These are phyloP conservation scores for Marmota flaviventris DNA, from an alignment of 2,113 vertebrate genomes.

Conservation along the genomic window DNA sequence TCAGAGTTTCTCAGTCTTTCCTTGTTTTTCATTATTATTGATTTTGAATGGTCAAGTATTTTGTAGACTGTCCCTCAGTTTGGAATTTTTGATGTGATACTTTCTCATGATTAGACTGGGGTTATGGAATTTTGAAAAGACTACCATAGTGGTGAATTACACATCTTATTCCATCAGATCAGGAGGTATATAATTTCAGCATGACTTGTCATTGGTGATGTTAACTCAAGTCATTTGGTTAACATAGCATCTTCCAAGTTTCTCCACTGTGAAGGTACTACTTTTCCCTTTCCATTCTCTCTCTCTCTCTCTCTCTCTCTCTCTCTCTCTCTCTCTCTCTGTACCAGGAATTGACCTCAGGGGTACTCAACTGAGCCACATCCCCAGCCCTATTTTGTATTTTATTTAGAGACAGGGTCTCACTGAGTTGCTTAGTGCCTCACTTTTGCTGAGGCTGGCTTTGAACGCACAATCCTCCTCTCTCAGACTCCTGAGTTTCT, in stretches of 20 bases:
- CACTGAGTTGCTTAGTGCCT: too few species aligned
- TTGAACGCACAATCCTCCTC: too few species aligned
- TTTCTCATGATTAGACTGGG: slow-evolving; percentile 19
- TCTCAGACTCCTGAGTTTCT: too few species aligned
- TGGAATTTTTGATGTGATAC: not conserved
- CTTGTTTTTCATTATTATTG: not conserved
- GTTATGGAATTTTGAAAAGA: not conserved
- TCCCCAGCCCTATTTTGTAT: too few species aligned
- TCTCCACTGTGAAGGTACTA: not conserved
- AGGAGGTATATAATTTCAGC: not conserved
- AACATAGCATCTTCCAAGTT: not conserved
- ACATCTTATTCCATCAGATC: not conserved
- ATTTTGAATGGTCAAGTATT: slow-evolving; percentile 28
- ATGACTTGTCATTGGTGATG: not conserved
- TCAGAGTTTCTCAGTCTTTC: not conserved
- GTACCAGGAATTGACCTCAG: too few species aligned
- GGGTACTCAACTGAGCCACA: too few species aligned
- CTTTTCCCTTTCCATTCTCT: not conserved
- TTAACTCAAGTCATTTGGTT: slow-evolving; percentile 3
- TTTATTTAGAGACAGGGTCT: too few species aligned
- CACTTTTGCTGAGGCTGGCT: too few species aligned
- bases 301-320: too few species aligned
- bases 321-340: too few species aligned
- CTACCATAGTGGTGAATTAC: not conserved
- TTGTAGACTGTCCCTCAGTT: not conserved